phyloP scores from a whole-genome alignment of 2,888 invertebrate species.

The Drosophila percnosoma region DNA sequence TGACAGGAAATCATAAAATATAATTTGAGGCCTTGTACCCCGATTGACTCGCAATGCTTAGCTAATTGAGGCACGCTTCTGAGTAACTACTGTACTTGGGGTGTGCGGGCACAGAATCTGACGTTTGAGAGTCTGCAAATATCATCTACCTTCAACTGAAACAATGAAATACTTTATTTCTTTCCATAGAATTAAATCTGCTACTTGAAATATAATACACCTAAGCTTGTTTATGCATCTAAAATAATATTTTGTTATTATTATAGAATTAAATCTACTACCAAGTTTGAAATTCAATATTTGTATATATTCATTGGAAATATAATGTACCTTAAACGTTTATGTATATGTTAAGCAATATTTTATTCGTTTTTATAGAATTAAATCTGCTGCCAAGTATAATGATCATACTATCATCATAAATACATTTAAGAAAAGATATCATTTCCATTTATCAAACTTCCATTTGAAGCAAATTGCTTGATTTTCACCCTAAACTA shows the following conservation, averaged over 20 bases:
- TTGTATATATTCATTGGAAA: not conserved
- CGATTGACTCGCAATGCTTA: constrained; percentile 50
- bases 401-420: not conserved
- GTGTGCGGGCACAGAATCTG: constrained; percentile 16
- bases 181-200: not conserved
- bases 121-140: not conserved
- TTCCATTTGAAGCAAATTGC: not conserved
- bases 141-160: not conserved
- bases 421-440: not conserved
- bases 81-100: constrained; percentile 2
- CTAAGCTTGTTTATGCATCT: not conserved
- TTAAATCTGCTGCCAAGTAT: not conserved
- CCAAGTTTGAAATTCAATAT: not conserved
- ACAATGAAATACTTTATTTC: not conserved
- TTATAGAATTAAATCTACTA: not conserved
- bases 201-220: not conserved
- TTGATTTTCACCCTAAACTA: not conserved
- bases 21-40: constrained; percentile 60
- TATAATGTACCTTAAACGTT: not conserved
- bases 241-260: not conserved
- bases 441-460: not conserved
- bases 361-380: not conserved
- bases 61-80: constrained; percentile 54
- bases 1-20: constrained; percentile 79
- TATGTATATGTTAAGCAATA: not conserved